These are phyloP conservation scores for Chaetophractus vellerosus DNA, from an alignment of 2,797 vertebrate species.

Conservation along the genomic window DNA sequence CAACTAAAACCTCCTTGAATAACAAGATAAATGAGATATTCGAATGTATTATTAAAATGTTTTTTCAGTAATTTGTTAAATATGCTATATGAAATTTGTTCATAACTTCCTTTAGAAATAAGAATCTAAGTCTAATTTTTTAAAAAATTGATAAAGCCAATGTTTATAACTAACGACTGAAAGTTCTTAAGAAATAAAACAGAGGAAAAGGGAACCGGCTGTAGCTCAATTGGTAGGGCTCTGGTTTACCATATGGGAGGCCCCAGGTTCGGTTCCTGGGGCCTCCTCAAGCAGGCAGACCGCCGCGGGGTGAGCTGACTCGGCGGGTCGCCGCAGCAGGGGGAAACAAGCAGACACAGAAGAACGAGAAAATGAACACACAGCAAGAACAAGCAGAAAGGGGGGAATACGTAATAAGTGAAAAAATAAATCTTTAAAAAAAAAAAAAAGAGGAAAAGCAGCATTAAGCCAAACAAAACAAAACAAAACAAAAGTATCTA, in stretches of 20 bases:
- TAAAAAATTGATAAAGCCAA: not conserved
- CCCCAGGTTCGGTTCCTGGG: no score
- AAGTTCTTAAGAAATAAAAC: not conserved
- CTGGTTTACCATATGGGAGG: no score
- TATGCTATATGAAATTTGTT: not conserved
- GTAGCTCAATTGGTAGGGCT: no score
- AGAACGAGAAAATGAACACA: no score
- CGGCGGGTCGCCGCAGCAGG: no score
- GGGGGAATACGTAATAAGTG: no score
- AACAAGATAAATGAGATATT: constrained; percentile 41
- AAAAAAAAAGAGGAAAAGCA: not conserved
- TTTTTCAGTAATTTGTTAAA: constrained; percentile 40
- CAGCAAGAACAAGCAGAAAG: no score
- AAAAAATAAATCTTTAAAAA: no score
- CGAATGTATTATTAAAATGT: not conserved
- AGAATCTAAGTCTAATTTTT: not conserved
- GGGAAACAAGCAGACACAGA: no score
- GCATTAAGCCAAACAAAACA: not conserved
- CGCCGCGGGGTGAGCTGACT: no score
- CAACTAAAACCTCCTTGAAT: constrained; percentile 14
- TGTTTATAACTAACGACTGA: constrained; percentile 26
- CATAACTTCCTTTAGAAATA: constrained; percentile 57
- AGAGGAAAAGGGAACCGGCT: no score
- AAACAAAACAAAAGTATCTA: not conserved
- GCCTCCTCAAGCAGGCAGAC: no score